A percentile compares a stretch with the other conserved stretches of the same genome.
Evolutionary conservation across 2,888 invertebrate species (phyloP).

Genomic region (Drosophila pseudotalamancana): DNA sequence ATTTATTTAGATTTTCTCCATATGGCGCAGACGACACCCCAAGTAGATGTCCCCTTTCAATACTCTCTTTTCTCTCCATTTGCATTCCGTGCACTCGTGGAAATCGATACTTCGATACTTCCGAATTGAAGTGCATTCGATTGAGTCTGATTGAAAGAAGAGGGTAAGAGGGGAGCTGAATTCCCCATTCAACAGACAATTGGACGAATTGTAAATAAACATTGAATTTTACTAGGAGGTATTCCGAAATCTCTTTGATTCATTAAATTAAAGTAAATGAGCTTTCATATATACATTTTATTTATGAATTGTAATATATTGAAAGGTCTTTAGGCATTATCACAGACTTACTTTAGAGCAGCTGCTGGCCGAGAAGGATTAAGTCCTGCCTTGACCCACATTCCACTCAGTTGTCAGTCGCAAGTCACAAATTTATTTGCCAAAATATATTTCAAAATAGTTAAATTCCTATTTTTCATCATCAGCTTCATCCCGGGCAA

Average conservation of each 20-base stretch:
- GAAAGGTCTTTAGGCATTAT: not conserved
- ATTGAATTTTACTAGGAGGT: not conserved
- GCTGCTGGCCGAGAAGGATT: conserved; percentile 14
- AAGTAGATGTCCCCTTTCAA: conserved; percentile 2
- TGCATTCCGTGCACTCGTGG: conserved; percentile 25
- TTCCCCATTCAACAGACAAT: not conserved
- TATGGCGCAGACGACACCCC: conserved; percentile 32
- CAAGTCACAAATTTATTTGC: conserved; percentile 47
- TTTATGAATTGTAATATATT: too few species aligned
- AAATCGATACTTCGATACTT: conserved; percentile 58
- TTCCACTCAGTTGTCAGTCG: conserved; percentile 19
- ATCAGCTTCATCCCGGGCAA: conserved; percentile 29
- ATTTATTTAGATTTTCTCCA: conserved; percentile 62
- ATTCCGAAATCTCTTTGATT: not conserved
- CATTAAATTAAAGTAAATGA: too few species aligned
- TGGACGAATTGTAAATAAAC: not conserved
- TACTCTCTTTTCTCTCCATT: conserved; percentile 1
- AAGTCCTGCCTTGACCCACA: conserved; percentile 52
- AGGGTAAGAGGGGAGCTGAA: not conserved
- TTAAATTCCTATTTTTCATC: conserved; percentile 76
- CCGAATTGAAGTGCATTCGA: conserved; percentile 38
- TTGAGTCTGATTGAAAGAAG: not conserved
- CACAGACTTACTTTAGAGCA: conserved; percentile 33
- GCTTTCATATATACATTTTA: not conserved
- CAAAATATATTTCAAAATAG: conserved; percentile 67